A percentile compares a stretch with the other conserved stretches of the same genome.
Conservation (phyloP, 2,888 invertebrate species). For the Drosophila pseudotalamancana region DNA sequence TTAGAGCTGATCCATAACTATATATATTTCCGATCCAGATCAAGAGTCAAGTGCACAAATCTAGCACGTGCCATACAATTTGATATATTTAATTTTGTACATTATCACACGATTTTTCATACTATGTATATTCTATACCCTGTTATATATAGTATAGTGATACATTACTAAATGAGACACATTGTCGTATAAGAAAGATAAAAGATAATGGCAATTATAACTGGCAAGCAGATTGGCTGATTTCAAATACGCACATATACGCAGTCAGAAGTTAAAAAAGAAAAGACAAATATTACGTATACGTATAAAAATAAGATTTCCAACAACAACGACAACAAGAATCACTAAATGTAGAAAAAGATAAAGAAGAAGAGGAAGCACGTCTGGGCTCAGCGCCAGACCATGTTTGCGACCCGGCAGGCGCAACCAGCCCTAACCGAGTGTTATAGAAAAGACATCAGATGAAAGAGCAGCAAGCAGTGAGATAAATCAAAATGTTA, state of each 20-base stretch:
- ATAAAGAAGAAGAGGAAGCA: slow-evolving; percentile 14
- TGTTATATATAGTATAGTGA: too few relatives aligned
- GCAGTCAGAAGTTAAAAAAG: slow-evolving; percentile 3
- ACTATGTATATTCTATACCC: too few relatives aligned
- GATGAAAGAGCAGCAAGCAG: slow-evolving; percentile 19
- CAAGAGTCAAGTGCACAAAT: too few relatives aligned
- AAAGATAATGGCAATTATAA: slow-evolving; percentile 48
- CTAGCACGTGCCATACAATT: too few relatives aligned
- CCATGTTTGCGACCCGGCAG: slow-evolving; percentile 53
- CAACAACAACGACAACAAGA: slow-evolving; percentile 44
- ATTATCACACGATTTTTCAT: too few relatives aligned
- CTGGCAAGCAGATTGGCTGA: slow-evolving; percentile 50
- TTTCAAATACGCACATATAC: slow-evolving; percentile 24
- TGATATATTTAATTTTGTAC: too few relatives aligned
- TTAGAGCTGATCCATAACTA: too few relatives aligned
- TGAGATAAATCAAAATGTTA: slow-evolving; percentile 13
- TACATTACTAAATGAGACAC: not conserved
- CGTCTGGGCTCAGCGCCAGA: slow-evolving; percentile 81
- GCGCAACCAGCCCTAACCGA: slow-evolving; percentile 32
- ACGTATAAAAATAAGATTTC: slow-evolving; percentile 66
- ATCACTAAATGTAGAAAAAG: not conserved
- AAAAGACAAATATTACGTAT: slow-evolving; percentile 61
- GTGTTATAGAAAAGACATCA: slow-evolving; percentile 34
- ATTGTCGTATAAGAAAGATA: not conserved
- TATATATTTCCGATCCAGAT: too few relatives aligned